phyloP scores from a whole-genome alignment of 2,113 vertebrate species.

The Electrona antarctica region DNA sequence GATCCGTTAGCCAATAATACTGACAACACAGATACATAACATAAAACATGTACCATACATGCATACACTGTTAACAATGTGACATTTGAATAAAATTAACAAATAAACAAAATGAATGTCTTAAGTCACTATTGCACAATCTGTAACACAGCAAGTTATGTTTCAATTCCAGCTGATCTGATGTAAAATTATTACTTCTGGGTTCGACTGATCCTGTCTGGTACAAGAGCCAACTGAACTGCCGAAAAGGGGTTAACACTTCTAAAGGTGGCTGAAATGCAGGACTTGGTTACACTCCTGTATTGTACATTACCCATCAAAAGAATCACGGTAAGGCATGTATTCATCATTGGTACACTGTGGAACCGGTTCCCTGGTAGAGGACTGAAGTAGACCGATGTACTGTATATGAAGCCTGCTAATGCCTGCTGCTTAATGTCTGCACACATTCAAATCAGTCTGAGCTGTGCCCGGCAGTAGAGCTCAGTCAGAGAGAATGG shows the following conservation, averaged over 20 bases:
- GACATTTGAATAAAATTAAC: constrained; percentile 7
- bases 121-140: constrained; percentile 40
- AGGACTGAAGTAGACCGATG: no score
- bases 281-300: no score
- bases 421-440: no score
- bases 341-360: no score
- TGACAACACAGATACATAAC: constrained; percentile 33
- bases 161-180: constrained; percentile 13
- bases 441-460: no score
- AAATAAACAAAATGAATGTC: no score
- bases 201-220: neutral
- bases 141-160: constrained; percentile 29
- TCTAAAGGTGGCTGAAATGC: constrained; percentile 2
- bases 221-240: neutral
- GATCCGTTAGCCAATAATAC: constrained; percentile 50
- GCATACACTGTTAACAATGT: constrained; percentile 16
- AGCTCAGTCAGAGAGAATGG: no score
- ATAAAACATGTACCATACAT: constrained; percentile 33
- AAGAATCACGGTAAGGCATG: no score
- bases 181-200: neutral
- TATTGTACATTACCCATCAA: no score
- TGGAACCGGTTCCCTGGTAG: no score
- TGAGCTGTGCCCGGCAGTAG: no score
- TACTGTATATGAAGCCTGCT: no score
- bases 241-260: neutral